A percentile compares a stretch with the other conserved stretches of the same genome.
phyloP scores from a whole-genome alignment of 2,797 vertebrate genomes.

The Parotocinclus haroldoi region DNA sequence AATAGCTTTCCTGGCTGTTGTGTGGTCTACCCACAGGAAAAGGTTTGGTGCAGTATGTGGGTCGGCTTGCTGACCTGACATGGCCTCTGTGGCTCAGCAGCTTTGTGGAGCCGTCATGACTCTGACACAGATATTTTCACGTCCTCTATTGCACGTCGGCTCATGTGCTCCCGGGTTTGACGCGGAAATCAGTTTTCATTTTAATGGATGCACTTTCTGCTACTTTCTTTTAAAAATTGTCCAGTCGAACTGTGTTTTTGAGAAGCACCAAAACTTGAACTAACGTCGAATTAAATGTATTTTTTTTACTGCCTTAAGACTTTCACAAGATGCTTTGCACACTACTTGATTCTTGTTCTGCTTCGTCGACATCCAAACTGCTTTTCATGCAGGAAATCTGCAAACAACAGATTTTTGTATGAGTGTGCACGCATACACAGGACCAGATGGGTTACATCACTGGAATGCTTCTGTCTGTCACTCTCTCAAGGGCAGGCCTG shows the following conservation, averaged over 20 bases:
- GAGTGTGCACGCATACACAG: constrained; percentile 46
- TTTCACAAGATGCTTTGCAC: too few species aligned
- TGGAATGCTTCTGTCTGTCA: constrained; percentile 61
- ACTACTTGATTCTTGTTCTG: too few species aligned
- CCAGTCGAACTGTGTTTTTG: too few species aligned
- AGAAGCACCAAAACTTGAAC: too few species aligned
- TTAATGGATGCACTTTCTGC: neutral
- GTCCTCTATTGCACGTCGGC: neutral
- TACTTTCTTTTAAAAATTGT: too few species aligned
- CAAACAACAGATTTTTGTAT: neutral
- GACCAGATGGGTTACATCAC: constrained; percentile 70
- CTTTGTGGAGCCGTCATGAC: constrained; percentile 7
- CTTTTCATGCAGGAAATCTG: neutral
- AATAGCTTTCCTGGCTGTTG: constrained; percentile 21
- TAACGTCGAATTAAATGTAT: too few species aligned
- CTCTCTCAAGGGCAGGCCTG: constrained; percentile 44
- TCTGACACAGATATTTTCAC: neutral
- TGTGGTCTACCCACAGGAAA: constrained; percentile 28
- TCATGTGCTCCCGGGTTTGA: neutral
- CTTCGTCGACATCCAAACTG: neutral
- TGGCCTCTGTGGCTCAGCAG: constrained; percentile 8
- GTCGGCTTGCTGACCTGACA: constrained; percentile 3
- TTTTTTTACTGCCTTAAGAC: too few species aligned
- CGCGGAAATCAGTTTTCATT: constrained; percentile 1
- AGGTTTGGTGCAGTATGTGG: constrained; percentile 6